phyloP scores from a whole-genome alignment of 2,797 vertebrate species.

The Orientallactaga sibirica region DNA sequence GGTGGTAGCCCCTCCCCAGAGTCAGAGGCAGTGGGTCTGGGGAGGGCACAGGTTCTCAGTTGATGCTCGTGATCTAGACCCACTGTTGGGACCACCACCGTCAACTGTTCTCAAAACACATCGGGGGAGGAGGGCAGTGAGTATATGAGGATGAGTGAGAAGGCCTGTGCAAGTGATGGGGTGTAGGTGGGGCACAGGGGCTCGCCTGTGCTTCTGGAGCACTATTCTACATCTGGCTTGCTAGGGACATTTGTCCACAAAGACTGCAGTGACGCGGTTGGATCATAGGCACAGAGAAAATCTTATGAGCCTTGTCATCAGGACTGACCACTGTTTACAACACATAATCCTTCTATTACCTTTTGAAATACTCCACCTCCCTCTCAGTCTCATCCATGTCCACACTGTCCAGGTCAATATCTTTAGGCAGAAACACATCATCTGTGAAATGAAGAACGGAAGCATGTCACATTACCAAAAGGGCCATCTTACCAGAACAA shows the following conservation, averaged over 20 bases:
- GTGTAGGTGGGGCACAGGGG: accelerated
- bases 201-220: background rate
- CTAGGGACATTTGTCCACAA: too few relatives aligned
- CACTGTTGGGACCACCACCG: accelerated
- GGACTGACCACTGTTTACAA: background rate
- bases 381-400: slow-evolving; percentile 99
- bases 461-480: slow-evolving; percentile 23
- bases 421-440: slow-evolving; percentile 99
- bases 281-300: background rate
- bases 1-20: background rate
- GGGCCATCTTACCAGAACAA: background rate
- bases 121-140: accelerated
- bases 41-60: background rate
- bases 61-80: background rate
- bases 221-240: background rate
- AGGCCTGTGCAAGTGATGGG: background rate
- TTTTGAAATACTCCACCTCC: slow-evolving; percentile 99
- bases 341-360: slow-evolving; percentile 85
- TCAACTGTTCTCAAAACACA: accelerated
- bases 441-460: slow-evolving; percentile 88
- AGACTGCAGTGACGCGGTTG: background rate
- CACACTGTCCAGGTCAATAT: slow-evolving; percentile 98
- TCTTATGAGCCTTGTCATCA: background rate
- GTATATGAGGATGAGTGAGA: too few relatives aligned
- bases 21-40: background rate